Evolutionary conservation across 2,113 vertebrate species (phyloP).

Genomic region (Oryzias javanicus): DNA sequence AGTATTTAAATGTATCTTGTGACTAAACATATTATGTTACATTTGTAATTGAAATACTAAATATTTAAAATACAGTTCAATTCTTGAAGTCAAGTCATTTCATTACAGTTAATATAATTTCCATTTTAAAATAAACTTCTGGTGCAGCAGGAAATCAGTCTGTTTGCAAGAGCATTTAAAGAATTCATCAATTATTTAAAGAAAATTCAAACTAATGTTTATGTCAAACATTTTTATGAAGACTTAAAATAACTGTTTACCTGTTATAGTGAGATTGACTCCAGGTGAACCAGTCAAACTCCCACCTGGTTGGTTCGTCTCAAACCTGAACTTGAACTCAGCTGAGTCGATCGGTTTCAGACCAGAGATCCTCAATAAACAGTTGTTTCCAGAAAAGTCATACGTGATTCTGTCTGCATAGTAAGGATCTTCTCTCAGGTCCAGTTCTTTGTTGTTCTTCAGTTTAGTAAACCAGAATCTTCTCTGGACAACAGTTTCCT

Average conservation of each 20-base stretch:
- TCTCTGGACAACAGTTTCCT: fast-evolving
- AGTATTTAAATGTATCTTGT: too few species aligned
- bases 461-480: background rate
- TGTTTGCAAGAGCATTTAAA: too few species aligned
- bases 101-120: too few species aligned
- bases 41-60: too few species aligned
- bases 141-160: too few species aligned
- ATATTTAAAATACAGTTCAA: too few species aligned
- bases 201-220: background rate
- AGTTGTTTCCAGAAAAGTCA: fast-evolving
- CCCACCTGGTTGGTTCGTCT: background rate
- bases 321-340: constrained; percentile 26
- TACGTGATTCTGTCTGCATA: constrained; percentile 1
- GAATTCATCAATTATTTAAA: too few species aligned
- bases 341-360: constrained; percentile 29
- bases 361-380: constrained; percentile 18
- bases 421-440: background rate
- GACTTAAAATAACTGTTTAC: background rate
- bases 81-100: too few species aligned
- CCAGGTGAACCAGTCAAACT: background rate
- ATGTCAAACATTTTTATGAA: background rate
- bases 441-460: background rate
- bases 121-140: too few species aligned
- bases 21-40: too few species aligned
- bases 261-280: constrained; percentile 24